Percentiles rank a stretch among this genome's conserved stretches.
Evolutionary conservation across 2,113 vertebrate species (phyloP).

Genomic region (Cyprinodon variegatus): DNA sequence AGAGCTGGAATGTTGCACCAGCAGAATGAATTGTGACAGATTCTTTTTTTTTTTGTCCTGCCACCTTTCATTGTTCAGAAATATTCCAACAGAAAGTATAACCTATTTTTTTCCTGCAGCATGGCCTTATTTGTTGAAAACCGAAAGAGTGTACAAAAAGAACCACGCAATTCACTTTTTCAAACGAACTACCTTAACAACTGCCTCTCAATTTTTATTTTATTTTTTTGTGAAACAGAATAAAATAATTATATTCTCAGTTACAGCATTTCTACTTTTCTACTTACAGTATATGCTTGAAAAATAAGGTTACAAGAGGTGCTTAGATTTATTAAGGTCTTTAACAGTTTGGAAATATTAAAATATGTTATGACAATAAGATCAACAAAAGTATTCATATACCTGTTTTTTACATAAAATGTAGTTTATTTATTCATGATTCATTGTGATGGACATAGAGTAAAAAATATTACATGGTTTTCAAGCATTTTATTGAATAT

Average conservation of each 20-base stretch:
- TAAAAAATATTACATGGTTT: neutral
- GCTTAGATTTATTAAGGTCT: neutral
- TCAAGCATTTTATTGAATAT: neutral
- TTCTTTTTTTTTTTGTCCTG: slow-evolving; percentile 11
- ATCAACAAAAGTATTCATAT: neutral
- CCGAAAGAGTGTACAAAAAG: neutral
- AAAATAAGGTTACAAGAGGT: neutral
- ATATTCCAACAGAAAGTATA: slow-evolving; percentile 12
- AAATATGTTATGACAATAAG: neutral
- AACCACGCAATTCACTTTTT: neutral
- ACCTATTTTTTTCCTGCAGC: neutral
- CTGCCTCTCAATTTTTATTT: too few species aligned
- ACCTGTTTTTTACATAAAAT: neutral
- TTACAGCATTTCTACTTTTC: neutral
- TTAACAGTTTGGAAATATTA: neutral
- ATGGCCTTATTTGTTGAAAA: neutral
- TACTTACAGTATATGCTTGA: neutral
- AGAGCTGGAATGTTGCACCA: slow-evolving; percentile 23
- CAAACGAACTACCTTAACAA: neutral
- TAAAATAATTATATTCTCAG: neutral
- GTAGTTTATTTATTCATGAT: neutral
- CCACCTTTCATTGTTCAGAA: slow-evolving; percentile 1
- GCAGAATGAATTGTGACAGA: slow-evolving; percentile 44
- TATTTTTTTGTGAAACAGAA: neutral
- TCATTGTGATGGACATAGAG: neutral